These are phyloP conservation scores for Drosophila testacea DNA, from an alignment of 2,888 invertebrate genomes.

Conservation along the genomic window DNA sequence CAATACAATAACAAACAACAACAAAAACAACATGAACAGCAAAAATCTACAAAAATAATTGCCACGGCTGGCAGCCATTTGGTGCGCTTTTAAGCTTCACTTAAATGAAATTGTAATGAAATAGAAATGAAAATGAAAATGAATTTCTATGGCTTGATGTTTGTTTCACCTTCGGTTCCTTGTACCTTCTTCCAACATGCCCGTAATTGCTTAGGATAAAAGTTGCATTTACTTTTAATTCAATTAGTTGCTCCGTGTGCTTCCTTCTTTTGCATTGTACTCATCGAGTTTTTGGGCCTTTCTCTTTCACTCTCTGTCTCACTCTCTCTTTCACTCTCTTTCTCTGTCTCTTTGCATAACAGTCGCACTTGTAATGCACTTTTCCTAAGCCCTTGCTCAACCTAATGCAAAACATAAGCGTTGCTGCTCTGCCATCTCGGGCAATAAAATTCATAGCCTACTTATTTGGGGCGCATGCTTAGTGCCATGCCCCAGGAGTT, in stretches of 20 bases:
- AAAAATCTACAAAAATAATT: constrained; percentile 79
- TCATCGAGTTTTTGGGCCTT: constrained; percentile 36
- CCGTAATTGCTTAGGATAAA: constrained; percentile 77
- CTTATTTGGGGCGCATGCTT: constrained; percentile 67
- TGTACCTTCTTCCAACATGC: constrained; percentile 25
- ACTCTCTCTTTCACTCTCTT: background rate
- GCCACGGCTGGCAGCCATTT: constrained; percentile 77
- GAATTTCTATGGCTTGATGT: constrained; percentile 78
- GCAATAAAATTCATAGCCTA: constrained; percentile 63
- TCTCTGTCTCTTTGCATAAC: background rate
- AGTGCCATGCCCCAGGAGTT: constrained; percentile 21
- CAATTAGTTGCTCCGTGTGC: constrained; percentile 67
- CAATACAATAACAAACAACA: constrained; percentile 29
- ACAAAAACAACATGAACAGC: constrained; percentile 31
- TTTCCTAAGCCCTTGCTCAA: constrained; percentile 37
- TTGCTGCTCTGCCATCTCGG: constrained; percentile 6
- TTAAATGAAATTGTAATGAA: constrained; percentile 80
- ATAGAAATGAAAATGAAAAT: constrained; percentile 72
- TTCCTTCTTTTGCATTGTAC: constrained; percentile 46
- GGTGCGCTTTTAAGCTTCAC: constrained; percentile 80
- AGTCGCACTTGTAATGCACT: constrained; percentile 44
- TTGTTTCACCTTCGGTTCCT: constrained; percentile 46
- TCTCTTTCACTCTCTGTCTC: background rate
- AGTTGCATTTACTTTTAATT: constrained; percentile 81
- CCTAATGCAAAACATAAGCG: constrained; percentile 48